These are phyloP conservation scores for Hirtodrosophila cameraria DNA, from an alignment of 2,888 invertebrate species.

Conservation along the genomic window DNA sequence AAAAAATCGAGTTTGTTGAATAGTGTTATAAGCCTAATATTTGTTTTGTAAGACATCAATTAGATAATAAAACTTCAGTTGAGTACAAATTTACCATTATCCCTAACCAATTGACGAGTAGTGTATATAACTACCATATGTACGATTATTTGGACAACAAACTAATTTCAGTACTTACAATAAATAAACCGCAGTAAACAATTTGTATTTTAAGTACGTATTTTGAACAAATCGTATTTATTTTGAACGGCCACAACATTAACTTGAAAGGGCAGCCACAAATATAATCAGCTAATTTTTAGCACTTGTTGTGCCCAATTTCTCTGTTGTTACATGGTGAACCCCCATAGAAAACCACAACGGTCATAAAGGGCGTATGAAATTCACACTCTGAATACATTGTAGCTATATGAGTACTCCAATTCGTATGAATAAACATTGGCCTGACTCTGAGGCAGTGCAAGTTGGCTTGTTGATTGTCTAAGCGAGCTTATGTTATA, in stretches of 20 bases:
- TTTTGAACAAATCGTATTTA: conserved; percentile 14
- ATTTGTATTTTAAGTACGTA: conserved; percentile 11
- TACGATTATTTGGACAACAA: conserved; percentile 39
- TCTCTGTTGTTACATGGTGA: conserved; percentile 31
- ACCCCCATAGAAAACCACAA: conserved; percentile 20
- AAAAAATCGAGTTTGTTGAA: too few relatives aligned
- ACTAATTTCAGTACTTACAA: conserved; percentile 43
- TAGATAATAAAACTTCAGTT: neutral
- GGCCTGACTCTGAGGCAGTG: conserved; percentile 2
- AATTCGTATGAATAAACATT: conserved; percentile 67
- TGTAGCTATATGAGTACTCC: neutral
- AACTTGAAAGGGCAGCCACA: conserved; percentile 59
- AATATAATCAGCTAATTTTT: conserved; percentile 50
- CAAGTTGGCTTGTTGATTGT: conserved; percentile 47
- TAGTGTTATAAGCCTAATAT: too few relatives aligned
- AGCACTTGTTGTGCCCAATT: conserved; percentile 62
- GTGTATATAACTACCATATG: neutral
- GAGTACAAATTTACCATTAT: too few relatives aligned
- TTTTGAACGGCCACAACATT: conserved; percentile 42
- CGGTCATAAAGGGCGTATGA: conserved; percentile 27
- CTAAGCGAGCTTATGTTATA: conserved; percentile 62
- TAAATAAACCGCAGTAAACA: conserved; percentile 22
- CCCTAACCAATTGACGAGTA: neutral
- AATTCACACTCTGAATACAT: conserved; percentile 25
- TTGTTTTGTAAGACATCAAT: too few relatives aligned